Evolutionary conservation across 2,113 vertebrate genomes (phyloP).

Genomic region (Bos javanicus): DNA sequence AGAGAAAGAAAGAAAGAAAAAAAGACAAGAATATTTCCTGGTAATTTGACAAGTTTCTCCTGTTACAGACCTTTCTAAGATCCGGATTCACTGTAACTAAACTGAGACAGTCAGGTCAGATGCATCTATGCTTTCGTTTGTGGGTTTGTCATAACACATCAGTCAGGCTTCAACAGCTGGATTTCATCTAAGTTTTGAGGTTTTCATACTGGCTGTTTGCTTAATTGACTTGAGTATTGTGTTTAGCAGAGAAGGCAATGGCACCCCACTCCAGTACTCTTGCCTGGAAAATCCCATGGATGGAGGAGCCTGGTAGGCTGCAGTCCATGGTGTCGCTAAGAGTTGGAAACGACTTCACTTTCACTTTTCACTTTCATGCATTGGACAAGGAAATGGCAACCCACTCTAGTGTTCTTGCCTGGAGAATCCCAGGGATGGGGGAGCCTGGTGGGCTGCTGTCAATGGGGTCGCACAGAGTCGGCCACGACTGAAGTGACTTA

Average conservation of each 20-base stretch:
- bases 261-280: no score
- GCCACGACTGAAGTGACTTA: no score
- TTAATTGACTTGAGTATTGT: slow-evolving; percentile 60
- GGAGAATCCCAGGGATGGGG: no score
- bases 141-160: slow-evolving; percentile 54
- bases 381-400: no score
- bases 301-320: no score
- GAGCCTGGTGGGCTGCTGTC: no score
- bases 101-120: background rate
- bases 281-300: no score
- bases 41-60: background rate
- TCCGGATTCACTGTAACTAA: slow-evolving; percentile 33
- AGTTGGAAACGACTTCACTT: no score
- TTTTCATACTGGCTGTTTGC: background rate
- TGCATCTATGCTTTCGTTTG: slow-evolving; percentile 54
- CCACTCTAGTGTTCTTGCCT: no score
- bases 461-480: no score
- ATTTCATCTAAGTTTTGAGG: slow-evolving; percentile 56
- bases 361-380: no score
- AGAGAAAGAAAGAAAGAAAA: background rate
- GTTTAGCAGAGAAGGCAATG: background rate
- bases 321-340: no score
- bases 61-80: background rate
- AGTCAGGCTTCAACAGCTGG: slow-evolving; percentile 50
- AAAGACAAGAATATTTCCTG: background rate